phyloP scores from a whole-genome alignment of 2,797 vertebrate species.

The Rhabdophis nuchalis region DNA sequence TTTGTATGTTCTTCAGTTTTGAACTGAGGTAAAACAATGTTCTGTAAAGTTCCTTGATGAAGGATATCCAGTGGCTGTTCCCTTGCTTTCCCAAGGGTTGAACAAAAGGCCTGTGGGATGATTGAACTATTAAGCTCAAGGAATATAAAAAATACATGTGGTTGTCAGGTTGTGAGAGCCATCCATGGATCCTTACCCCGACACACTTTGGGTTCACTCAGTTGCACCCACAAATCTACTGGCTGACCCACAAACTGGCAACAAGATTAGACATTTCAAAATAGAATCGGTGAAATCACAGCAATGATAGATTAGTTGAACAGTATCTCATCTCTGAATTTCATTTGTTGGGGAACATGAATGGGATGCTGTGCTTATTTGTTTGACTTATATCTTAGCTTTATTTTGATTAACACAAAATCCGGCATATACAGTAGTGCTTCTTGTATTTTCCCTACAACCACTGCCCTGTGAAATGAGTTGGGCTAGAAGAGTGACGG shows the following conservation, averaged over 20 bases:
- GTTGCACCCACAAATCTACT: too few relatives aligned
- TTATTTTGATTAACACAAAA: background rate
- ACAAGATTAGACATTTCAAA: background rate
- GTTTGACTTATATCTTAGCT: background rate
- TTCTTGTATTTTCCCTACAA: background rate
- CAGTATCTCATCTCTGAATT: background rate
- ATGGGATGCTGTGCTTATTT: background rate
- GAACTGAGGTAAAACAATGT: slow-evolving; percentile 2
- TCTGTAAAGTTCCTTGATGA: background rate
- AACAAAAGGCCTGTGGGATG: slow-evolving; percentile 26
- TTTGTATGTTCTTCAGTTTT: slow-evolving; percentile 1
- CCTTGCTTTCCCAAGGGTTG: background rate
- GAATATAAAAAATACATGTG: background rate
- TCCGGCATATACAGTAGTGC: background rate
- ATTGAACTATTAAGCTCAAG: background rate
- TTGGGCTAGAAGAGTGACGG: background rate
- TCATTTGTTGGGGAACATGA: background rate
- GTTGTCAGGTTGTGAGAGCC: background rate
- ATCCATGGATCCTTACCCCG: background rate
- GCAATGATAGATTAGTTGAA: background rate
- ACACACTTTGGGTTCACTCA: background rate
- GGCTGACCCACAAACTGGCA: background rate
- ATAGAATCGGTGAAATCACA: background rate
- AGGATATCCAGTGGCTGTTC: background rate
- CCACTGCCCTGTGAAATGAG: background rate